These are phyloP conservation scores for Lasioglossum leucozonium DNA, from an alignment of 2,888 invertebrate genomes.

Conservation along the genomic window DNA sequence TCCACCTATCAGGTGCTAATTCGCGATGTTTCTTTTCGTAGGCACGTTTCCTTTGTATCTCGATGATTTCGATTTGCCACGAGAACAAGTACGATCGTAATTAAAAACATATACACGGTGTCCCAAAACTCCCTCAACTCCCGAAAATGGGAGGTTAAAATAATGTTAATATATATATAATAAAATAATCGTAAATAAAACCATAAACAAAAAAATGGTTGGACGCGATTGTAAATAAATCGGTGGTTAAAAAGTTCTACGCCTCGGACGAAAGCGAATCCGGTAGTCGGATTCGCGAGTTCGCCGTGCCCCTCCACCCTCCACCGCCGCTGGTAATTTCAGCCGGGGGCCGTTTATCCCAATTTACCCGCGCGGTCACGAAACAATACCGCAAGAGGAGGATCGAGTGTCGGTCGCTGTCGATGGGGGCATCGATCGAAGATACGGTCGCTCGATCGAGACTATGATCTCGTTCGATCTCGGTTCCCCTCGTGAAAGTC, in stretches of 20 bases:
- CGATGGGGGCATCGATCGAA: constrained; percentile 53
- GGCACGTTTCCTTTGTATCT: too few relatives aligned
- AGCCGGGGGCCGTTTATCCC: constrained; percentile 45
- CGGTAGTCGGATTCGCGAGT: constrained; percentile 3
- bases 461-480: constrained; percentile 59
- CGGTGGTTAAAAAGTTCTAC: neutral
- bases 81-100: too few relatives aligned
- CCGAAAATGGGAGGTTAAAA: too few relatives aligned
- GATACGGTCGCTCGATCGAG: constrained; percentile 42
- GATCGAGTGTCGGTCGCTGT: constrained; percentile 35
- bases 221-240: too few relatives aligned
- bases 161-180: too few relatives aligned
- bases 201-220: too few relatives aligned
- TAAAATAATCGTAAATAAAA: too few relatives aligned
- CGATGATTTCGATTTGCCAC: too few relatives aligned
- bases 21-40: too few relatives aligned
- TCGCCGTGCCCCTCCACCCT: neutral
- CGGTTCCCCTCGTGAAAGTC: constrained; percentile 41
- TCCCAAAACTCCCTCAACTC: too few relatives aligned
- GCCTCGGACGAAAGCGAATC: neutral
- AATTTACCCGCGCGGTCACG: constrained; percentile 48
- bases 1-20: too few relatives aligned
- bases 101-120: too few relatives aligned
- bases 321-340: constrained; percentile 26
- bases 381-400: constrained; percentile 50